Percentiles rank a stretch among this genome's conserved stretches.
Evolutionary conservation across 2,888 invertebrate genomes (phyloP).

Genomic region (Eueremaeus valkanovi): DNA sequence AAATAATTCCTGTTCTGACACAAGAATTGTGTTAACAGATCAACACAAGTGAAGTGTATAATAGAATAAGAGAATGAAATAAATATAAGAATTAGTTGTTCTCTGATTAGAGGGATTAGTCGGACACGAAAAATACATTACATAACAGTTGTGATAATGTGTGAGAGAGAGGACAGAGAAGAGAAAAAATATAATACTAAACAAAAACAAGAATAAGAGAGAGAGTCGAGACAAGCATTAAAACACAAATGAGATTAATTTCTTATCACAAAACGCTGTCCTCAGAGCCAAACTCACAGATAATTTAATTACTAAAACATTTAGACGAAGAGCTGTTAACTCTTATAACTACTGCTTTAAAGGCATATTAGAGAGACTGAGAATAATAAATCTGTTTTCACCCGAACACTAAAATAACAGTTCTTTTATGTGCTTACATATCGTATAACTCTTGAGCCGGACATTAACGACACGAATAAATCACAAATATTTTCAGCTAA

Average conservation of each 20-base stretch:
- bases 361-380: too few relatives aligned
- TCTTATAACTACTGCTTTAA: conserved; percentile 12
- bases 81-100: conserved; percentile 8
- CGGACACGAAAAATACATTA: conserved; percentile 30
- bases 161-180: neutral
- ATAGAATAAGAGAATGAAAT: neutral
- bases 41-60: neutral
- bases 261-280: conserved; percentile 27
- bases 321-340: neutral
- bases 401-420: too few relatives aligned
- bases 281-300: neutral
- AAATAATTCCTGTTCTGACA: too few relatives aligned
- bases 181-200: neutral
- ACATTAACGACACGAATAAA: too few relatives aligned
- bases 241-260: conserved; percentile 28
- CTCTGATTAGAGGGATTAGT: conserved; percentile 4
- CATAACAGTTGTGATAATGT: neutral
- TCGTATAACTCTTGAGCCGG: too few relatives aligned
- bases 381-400: too few relatives aligned
- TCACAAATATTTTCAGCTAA: too few relatives aligned
- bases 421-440: too few relatives aligned
- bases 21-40: neutral
- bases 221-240: neutral
- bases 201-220: neutral
- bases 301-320: conserved; percentile 33